Percentiles rank a stretch among this genome's conserved stretches.
Conservation (phyloP, 1,140 invertebrate species). For the Drosophila paulistorum region DNA sequence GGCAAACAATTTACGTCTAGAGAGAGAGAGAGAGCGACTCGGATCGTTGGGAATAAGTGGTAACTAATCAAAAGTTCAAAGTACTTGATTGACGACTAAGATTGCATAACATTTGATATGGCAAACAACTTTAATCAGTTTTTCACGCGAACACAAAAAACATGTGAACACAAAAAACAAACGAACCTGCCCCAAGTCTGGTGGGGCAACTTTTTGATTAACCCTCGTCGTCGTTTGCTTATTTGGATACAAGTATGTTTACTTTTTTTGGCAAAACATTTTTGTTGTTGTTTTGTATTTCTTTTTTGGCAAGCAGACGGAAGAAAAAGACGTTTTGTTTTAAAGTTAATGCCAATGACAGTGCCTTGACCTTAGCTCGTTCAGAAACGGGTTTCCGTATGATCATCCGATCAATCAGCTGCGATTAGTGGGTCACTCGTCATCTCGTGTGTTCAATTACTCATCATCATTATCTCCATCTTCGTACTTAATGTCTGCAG, state of each 20-base stretch:
- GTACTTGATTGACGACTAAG: too few species aligned
- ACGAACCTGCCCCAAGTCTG: too few species aligned
- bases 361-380: constrained; percentile 5
- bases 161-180: too few species aligned
- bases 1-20: neutral
- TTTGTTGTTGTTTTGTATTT: neutral
- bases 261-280: neutral
- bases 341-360: constrained; percentile 4
- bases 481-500: neutral
- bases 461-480: neutral
- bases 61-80: too few species aligned
- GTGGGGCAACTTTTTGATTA: neutral
- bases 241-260: constrained; percentile 4
- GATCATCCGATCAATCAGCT: neutral
- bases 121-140: too few species aligned
- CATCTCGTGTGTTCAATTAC: neutral
- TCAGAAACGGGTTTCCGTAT: neutral
- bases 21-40: too few species aligned
- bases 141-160: too few species aligned
- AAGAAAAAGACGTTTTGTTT: constrained; percentile 1
- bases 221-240: neutral
- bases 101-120: too few species aligned
- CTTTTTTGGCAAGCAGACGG: neutral
- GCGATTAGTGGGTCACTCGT: constrained; percentile 5
- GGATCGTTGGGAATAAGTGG: too few species aligned